These are phyloP conservation scores for Cloeon dipterum DNA, from an alignment of 2,888 invertebrate species.

Conservation along the genomic window DNA sequence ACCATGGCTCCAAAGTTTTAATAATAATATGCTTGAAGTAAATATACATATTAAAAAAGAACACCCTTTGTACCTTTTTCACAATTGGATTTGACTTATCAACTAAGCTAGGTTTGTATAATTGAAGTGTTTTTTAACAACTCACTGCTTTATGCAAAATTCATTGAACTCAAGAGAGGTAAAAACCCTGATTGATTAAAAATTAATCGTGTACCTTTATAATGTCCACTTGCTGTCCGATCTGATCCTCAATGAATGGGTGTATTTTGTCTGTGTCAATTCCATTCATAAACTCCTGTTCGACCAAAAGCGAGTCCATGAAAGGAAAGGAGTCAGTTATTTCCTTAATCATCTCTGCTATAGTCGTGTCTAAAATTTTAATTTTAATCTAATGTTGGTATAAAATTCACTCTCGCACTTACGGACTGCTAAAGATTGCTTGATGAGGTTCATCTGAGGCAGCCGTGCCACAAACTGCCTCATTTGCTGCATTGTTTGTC, in stretches of 20 bases:
- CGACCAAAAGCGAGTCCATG: slow-evolving; percentile 53
- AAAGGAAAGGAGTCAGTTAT: slow-evolving; percentile 51
- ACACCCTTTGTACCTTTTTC: background rate
- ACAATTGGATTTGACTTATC: background rate
- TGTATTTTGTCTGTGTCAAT: slow-evolving; percentile 77
- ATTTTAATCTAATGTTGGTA: background rate
- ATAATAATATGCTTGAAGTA: no score
- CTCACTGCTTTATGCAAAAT: background rate
- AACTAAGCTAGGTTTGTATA: background rate
- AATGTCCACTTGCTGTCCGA: slow-evolving; percentile 61
- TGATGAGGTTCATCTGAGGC: slow-evolving; percentile 67
- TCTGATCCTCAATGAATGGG: slow-evolving; percentile 76
- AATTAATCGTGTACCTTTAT: slow-evolving; percentile 28
- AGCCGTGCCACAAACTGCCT: slow-evolving; percentile 77
- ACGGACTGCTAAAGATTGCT: slow-evolving; percentile 56
- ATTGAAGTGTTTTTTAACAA: background rate
- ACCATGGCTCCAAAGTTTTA: no score
- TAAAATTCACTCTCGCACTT: slow-evolving; percentile 11
- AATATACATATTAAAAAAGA: no score
- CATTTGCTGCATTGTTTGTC: slow-evolving; percentile 71
- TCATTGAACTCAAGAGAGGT: background rate
- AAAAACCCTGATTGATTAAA: background rate
- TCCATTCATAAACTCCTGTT: slow-evolving; percentile 82
- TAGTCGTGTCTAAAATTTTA: slow-evolving; percentile 47
- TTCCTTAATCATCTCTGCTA: slow-evolving; percentile 85